phyloP scores from a whole-genome alignment of 2,113 vertebrate genomes.

The Cepphus grylle region DNA sequence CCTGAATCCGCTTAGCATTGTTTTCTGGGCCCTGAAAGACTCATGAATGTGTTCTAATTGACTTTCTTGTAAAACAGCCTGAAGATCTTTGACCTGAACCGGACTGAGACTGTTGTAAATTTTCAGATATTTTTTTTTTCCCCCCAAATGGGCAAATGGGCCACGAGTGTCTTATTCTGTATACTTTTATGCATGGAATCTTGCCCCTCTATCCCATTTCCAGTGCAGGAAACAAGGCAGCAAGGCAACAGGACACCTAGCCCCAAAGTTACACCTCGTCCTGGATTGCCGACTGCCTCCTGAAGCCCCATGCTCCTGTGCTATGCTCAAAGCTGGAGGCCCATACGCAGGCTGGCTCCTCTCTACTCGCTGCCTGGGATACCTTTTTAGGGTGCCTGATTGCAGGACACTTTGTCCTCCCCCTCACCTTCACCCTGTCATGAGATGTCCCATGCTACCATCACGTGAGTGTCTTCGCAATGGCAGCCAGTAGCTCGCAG shows the following conservation, averaged over 20 bases:
- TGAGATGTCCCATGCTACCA: background rate
- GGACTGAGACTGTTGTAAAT: no score
- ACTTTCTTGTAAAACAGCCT: background rate
- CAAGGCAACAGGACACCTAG: background rate
- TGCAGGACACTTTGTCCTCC: background rate
- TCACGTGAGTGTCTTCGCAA: fast-evolving
- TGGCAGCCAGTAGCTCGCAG: fast-evolving
- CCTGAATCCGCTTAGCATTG: background rate
- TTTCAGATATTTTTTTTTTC: background rate
- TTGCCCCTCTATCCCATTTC: fast-evolving
- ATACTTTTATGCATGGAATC: background rate
- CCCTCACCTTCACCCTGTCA: background rate
- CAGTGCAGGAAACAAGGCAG: background rate
- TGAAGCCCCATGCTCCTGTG: fast-evolving
- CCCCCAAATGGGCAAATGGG: background rate
- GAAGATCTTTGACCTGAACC: background rate
- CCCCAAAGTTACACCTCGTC: fast-evolving
- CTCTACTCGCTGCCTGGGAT: fast-evolving
- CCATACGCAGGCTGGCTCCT: background rate
- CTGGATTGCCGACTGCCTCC: fast-evolving
- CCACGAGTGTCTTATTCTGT: background rate
- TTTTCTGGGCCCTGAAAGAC: background rate
- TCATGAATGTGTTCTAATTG: background rate
- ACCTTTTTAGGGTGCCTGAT: background rate
- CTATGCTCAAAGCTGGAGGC: fast-evolving